A percentile compares a stretch with the other conserved stretches of the same genome.
phyloP scores from a whole-genome alignment of 2,888 invertebrate genomes.

The Mechanitis mazaeus region DNA sequence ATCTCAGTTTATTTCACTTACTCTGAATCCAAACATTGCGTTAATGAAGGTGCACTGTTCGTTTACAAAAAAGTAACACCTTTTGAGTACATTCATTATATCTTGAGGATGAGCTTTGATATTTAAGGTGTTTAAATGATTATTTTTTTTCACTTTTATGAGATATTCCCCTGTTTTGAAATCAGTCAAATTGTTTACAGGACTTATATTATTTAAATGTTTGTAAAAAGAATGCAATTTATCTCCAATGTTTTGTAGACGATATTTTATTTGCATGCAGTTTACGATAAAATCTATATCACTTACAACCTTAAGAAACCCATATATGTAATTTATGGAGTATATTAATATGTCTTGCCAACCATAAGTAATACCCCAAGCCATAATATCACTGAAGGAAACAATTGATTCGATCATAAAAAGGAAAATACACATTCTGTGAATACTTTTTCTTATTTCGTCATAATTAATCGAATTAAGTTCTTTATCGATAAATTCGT shows the following conservation, averaged over 20 bases:
- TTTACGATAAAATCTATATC: constrained; percentile 26
- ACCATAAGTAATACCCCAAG: constrained; percentile 13
- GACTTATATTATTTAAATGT: constrained; percentile 5
- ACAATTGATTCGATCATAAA: constrained; percentile 6
- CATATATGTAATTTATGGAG: constrained; percentile 20
- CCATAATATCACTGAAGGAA: constrained; percentile 13
- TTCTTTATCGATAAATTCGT: constrained; percentile 14
- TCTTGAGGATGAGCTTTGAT: neutral
- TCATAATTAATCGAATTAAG: constrained; percentile 11
- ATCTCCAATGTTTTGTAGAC: constrained; percentile 26
- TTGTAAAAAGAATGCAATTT: constrained; percentile 21
- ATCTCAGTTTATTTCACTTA: constrained; percentile 12
- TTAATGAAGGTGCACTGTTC: constrained; percentile 29
- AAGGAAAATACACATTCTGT: constrained; percentile 11
- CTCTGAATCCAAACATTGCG: constrained; percentile 26
- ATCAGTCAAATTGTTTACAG: constrained; percentile 8
- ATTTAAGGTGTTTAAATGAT: no score
- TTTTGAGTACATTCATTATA: constrained; percentile 21
- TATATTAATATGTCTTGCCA: constrained; percentile 16
- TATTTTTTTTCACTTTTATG: neutral
- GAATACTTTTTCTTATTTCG: constrained; percentile 9
- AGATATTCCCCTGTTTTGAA: constrained; percentile 10
- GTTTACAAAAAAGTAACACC: constrained; percentile 26
- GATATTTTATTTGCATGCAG: constrained; percentile 24
- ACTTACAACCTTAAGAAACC: constrained; percentile 17